Evolutionary conservation across 2,888 invertebrate genomes (phyloP).

Genomic region (Oscheius onirici): DNA sequence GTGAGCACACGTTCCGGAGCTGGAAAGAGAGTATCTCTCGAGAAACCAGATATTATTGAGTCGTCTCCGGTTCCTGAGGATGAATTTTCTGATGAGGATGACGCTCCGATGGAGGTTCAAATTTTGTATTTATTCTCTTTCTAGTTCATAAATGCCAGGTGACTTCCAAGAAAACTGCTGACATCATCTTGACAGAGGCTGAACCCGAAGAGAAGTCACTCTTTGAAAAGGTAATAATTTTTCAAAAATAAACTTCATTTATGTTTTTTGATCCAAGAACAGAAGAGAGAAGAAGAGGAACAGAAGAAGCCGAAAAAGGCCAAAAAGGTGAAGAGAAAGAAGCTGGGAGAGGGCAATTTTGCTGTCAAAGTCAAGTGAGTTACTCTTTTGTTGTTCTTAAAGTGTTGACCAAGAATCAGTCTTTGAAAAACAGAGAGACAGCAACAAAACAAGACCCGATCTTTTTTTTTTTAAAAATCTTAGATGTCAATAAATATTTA

Average conservation of each 20-base stretch:
- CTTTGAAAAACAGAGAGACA: too few relatives aligned
- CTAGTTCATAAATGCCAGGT: not conserved
- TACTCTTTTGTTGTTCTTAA: too few relatives aligned
- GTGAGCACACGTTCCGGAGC: slow-evolving; percentile 19
- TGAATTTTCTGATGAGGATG: slow-evolving; percentile 20
- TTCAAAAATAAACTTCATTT: too few relatives aligned
- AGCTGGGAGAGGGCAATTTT: slow-evolving; percentile 15
- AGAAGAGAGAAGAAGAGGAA: slow-evolving; percentile 16
- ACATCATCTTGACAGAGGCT: slow-evolving; percentile 1
- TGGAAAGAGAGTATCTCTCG: not conserved
- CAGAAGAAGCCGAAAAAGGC: slow-evolving; percentile 13
- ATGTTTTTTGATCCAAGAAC: slow-evolving; percentile 8
- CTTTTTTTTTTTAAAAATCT: too few relatives aligned
- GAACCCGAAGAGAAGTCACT: slow-evolving; percentile 15
- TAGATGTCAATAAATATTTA: too few relatives aligned
- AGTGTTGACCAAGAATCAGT: too few relatives aligned
- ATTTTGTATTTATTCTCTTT: too few relatives aligned
- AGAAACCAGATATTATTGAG: too few relatives aligned
- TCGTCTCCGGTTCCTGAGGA: not conserved
- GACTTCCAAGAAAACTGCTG: slow-evolving; percentile 17
- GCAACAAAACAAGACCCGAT: too few relatives aligned
- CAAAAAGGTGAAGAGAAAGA: slow-evolving; percentile 12
- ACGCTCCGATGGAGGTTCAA: slow-evolving; percentile 22
- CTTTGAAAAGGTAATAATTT: slow-evolving; percentile 28
- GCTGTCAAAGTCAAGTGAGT: slow-evolving; percentile 26